Evolutionary conservation across 2,113 vertebrate genomes (phyloP).

Genomic region (Rhipidura dahli): DNA sequence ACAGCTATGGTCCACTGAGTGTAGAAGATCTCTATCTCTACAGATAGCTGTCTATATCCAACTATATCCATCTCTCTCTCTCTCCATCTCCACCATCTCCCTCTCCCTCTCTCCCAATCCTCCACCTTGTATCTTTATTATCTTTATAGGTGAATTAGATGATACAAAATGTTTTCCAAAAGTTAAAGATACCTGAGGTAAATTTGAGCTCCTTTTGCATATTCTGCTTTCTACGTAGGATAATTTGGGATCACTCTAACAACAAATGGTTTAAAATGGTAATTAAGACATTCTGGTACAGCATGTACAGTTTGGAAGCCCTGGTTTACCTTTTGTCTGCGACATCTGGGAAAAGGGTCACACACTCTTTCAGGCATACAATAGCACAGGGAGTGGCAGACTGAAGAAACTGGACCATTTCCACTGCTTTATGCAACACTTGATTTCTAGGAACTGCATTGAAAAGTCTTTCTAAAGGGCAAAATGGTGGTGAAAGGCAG

Average conservation of each 20-base stretch:
- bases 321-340: neutral
- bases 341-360: neutral
- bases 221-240: fast-evolving
- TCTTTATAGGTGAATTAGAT: neutral
- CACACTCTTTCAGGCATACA: neutral
- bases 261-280: neutral
- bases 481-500: neutral
- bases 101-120: neutral
- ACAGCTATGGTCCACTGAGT: neutral
- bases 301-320: neutral
- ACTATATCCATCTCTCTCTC: neutral
- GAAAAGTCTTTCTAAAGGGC: neutral
- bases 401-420: neutral
- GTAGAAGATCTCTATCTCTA: neutral
- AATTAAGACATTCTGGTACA: neutral
- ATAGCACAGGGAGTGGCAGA: neutral
- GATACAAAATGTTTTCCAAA: neutral
- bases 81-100: neutral
- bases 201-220: neutral
- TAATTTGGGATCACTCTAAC: neutral
- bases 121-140: neutral
- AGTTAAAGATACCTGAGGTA: neutral
- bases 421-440: neutral
- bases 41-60: neutral
- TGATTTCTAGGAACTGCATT: neutral